Evolutionary conservation across 2,113 vertebrate genomes (phyloP).

Genomic region (Chelonoidis abingdonii): DNA sequence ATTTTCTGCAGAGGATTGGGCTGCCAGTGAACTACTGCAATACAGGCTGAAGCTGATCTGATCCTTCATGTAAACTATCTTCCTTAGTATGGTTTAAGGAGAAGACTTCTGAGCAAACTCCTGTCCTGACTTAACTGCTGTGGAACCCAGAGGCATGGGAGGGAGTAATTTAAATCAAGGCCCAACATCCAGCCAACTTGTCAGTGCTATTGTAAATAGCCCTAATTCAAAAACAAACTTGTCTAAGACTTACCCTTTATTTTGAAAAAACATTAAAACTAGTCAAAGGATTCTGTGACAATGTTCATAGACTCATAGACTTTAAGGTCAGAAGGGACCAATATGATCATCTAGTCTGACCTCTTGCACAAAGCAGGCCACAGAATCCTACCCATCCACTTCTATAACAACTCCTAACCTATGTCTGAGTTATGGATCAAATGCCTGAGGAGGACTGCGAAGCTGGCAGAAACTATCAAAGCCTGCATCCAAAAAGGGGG

Average conservation of each 20-base stretch:
- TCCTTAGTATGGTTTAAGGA: not conserved
- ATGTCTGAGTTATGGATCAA: no score
- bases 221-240: no score
- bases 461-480: no score
- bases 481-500: no score
- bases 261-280: not conserved
- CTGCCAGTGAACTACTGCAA: not conserved
- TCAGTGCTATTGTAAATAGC: not conserved
- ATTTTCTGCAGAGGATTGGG: not conserved
- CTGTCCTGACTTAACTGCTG: not conserved
- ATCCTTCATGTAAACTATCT: not conserved
- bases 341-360: no score
- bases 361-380: no score
- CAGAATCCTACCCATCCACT: no score
- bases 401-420: no score
- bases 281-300: not conserved
- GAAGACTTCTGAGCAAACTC: not conserved
- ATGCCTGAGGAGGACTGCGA: no score
- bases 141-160: not conserved
- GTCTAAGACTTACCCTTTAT: not conserved
- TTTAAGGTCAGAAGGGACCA: no score
- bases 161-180: not conserved
- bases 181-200: not conserved
- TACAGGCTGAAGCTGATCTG: not conserved
- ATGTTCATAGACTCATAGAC: no score